Percentiles rank a stretch among this genome's conserved stretches.
These are phyloP conservation scores for Pterocles gutturalis DNA, from an alignment of 2,113 vertebrate genomes.

Conservation along the genomic window DNA sequence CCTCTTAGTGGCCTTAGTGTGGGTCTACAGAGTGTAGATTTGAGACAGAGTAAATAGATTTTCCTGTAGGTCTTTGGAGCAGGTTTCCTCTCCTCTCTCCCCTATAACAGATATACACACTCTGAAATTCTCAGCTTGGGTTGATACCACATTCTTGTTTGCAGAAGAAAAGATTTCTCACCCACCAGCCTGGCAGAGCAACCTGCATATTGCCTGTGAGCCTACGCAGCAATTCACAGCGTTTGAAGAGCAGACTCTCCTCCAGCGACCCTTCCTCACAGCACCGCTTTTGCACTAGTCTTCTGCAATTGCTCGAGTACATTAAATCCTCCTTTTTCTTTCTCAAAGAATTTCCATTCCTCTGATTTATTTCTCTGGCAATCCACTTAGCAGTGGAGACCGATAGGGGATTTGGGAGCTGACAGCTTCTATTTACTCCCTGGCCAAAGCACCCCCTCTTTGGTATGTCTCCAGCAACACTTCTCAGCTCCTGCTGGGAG, in stretches of 20 bases:
- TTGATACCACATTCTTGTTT: not conserved
- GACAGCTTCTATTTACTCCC: not conserved
- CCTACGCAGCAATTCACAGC: not conserved
- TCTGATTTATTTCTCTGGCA: not conserved
- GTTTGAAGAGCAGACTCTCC: not conserved
- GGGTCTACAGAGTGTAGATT: not conserved
- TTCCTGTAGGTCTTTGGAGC: not conserved
- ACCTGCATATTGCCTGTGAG: not conserved
- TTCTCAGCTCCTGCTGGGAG: not conserved
- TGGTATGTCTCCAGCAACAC: not conserved
- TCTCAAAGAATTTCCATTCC: not conserved
- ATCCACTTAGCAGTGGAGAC: not conserved
- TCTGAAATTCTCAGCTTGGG: not conserved
- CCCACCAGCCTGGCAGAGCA: not conserved
- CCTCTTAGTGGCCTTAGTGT: accelerated
- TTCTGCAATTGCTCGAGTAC: not conserved
- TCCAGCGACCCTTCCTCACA: not conserved
- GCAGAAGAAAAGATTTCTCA: not conserved
- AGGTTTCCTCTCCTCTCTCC: not conserved
- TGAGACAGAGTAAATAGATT: not conserved
- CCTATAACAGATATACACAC: not conserved
- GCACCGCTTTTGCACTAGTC: not conserved
- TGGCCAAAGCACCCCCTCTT: not conserved
- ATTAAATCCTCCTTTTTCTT: not conserved
- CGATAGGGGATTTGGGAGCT: not conserved